phyloP scores from a whole-genome alignment of 2,888 invertebrate genomes.

The Gerosis bhagava region DNA sequence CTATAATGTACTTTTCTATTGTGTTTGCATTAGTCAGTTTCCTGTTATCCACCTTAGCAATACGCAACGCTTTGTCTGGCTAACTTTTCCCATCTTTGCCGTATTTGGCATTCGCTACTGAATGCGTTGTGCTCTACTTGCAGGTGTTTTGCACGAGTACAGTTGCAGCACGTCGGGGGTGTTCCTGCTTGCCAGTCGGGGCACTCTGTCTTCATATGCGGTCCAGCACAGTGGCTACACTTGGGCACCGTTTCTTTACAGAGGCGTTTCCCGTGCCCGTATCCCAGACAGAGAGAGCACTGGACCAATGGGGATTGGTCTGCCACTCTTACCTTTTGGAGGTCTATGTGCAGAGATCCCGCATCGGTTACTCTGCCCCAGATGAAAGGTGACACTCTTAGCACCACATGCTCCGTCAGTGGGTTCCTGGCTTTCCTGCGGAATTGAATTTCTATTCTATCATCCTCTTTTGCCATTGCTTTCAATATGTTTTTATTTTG shows the following conservation, averaged over 20 bases:
- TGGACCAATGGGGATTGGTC: conserved; percentile 22
- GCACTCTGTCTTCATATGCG: conserved; percentile 15
- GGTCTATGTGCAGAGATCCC: conserved; percentile 8
- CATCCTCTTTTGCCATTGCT: too few relatives aligned
- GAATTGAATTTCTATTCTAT: too few relatives aligned
- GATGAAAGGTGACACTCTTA: too few relatives aligned
- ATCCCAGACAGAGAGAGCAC: conserved; percentile 18
- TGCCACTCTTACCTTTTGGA: conserved; percentile 4
- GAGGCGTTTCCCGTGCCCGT: conserved; percentile 13
- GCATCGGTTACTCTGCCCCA: background rate
- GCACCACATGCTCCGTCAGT: too few relatives aligned
- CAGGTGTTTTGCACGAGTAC: background rate
- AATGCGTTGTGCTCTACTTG: background rate
- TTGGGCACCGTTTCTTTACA: conserved; percentile 8
- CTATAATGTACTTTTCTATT: too few relatives aligned
- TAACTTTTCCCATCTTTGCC: background rate
- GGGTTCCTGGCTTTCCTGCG: too few relatives aligned
- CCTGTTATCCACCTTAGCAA: background rate
- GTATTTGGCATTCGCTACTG: background rate
- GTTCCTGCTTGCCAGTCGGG: too few relatives aligned
- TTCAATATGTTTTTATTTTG: too few relatives aligned
- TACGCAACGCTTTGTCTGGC: background rate
- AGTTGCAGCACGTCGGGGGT: background rate
- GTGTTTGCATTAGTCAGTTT: background rate
- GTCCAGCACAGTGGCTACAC: conserved; percentile 25